A percentile compares a stretch with the other conserved stretches of the same genome.
phyloP scores from a whole-genome alignment of 2,888 invertebrate species.

The Euclidia mi region DNA sequence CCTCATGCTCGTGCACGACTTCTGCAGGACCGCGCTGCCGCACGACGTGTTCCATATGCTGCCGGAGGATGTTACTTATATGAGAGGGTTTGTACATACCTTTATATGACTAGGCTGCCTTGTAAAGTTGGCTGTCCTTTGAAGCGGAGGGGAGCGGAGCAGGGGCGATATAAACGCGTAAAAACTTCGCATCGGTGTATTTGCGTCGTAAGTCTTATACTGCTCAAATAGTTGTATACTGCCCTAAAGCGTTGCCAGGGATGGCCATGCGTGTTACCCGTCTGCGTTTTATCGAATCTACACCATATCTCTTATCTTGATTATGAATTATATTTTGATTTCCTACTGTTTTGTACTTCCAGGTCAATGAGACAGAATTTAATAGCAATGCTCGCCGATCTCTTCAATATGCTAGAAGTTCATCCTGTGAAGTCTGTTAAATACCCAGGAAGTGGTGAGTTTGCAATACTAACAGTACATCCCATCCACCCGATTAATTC shows the following conservation, averaged over 20 bases:
- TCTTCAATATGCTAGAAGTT: conserved; percentile 98
- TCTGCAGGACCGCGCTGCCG: conserved; percentile 96
- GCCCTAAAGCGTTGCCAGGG: background rate
- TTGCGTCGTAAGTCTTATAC: too few species aligned
- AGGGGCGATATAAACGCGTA: too few species aligned
- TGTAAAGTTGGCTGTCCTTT: too few species aligned
- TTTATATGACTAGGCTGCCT: background rate
- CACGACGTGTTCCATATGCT: conserved; percentile 97
- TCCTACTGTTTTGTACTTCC: conserved; percentile 59
- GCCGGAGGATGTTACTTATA: conserved; percentile 98
- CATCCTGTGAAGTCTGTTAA: conserved; percentile 97
- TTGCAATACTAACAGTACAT: conserved; percentile 36
- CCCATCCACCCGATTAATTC: conserved; percentile 32
- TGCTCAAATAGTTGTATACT: too few species aligned
- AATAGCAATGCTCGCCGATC: conserved; percentile 97
- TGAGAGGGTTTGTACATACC: conserved; percentile 92
- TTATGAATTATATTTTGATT: background rate
- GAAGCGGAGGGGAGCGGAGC: too few species aligned
- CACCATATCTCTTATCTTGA: too few species aligned
- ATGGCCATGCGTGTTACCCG: background rate
- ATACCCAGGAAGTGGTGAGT: conserved; percentile 93
- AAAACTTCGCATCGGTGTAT: too few species aligned
- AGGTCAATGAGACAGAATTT: conserved; percentile 98
- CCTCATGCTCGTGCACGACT: conserved; percentile 96
- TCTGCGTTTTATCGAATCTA: too few species aligned